phyloP scores from a whole-genome alignment of 2,888 invertebrate species.

The Thera britannica region DNA sequence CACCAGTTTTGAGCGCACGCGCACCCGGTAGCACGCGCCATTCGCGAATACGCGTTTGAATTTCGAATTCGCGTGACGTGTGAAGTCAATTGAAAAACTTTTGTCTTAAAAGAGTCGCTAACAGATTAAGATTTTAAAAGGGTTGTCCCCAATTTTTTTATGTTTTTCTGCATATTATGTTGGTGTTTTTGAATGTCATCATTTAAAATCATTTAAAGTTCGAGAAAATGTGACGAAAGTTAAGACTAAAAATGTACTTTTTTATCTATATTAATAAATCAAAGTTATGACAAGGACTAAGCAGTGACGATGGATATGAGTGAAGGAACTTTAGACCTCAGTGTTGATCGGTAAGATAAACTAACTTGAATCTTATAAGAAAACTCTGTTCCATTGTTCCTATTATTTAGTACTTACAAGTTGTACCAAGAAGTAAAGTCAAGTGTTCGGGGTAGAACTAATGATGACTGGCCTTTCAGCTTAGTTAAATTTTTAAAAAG shows the following conservation, averaged over 20 bases:
- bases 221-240: constrained; percentile 4
- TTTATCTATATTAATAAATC: constrained; percentile 25
- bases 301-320: constrained; percentile 50
- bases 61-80: constrained; percentile 23
- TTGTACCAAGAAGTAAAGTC: too few species aligned
- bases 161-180: background rate
- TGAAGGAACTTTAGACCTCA: constrained; percentile 59
- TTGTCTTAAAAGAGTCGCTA: background rate
- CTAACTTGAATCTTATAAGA: constrained; percentile 57
- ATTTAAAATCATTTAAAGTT: too few species aligned
- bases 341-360: constrained; percentile 60
- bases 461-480: too few species aligned
- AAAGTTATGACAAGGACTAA: constrained; percentile 61
- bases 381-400: background rate
- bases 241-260: constrained; percentile 4
- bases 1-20: constrained; percentile 77
- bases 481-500: too few species aligned
- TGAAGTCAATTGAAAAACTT: constrained; percentile 20
- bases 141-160: background rate
- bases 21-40: constrained; percentile 72
- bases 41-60: constrained; percentile 33
- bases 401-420: too few species aligned
- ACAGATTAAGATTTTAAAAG: background rate
- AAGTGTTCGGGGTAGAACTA: too few species aligned
- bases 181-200: background rate